A percentile compares a stretch with the other conserved stretches of the same genome.
Conservation (phyloP, 2,113 vertebrate species). For the Cettia cetti region DNA sequence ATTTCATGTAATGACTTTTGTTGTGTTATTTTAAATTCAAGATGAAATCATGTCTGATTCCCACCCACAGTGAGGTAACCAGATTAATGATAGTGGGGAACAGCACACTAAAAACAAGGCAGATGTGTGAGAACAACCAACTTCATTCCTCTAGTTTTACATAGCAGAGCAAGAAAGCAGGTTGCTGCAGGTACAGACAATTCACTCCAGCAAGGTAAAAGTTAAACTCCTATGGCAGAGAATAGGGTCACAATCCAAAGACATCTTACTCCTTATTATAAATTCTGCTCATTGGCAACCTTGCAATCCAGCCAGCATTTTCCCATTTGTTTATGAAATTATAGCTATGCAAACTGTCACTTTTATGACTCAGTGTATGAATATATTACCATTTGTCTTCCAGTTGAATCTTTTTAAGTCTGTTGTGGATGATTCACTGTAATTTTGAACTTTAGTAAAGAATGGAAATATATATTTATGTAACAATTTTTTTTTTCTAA, state of each 20-base stretch:
- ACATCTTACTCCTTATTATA: not conserved
- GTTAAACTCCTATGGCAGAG: not conserved
- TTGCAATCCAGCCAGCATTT: not conserved
- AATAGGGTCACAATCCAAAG: not conserved
- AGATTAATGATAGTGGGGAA: not conserved
- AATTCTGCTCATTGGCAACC: not conserved
- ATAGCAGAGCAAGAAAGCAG: not conserved
- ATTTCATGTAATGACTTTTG: not conserved
- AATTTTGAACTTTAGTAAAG: not conserved
- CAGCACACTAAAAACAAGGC: not conserved
- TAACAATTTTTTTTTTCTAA: not conserved
- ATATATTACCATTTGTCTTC: not conserved
- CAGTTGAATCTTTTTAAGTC: not conserved
- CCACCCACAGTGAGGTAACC: not conserved
- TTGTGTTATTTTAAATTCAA: not conserved
- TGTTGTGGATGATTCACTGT: not conserved
- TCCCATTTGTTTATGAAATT: not conserved
- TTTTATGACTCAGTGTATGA: not conserved
- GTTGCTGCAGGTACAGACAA: not conserved
- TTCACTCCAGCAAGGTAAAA: not conserved
- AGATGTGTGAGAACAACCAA: not conserved
- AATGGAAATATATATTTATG: not conserved
- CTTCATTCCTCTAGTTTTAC: not conserved
- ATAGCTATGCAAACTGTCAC: not conserved
- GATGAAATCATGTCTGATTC: not conserved